A percentile compares a stretch with the other conserved stretches of the same genome.
Conservation (phyloP, 2,888 invertebrate species). For the Platerodrilus igneus region DNA sequence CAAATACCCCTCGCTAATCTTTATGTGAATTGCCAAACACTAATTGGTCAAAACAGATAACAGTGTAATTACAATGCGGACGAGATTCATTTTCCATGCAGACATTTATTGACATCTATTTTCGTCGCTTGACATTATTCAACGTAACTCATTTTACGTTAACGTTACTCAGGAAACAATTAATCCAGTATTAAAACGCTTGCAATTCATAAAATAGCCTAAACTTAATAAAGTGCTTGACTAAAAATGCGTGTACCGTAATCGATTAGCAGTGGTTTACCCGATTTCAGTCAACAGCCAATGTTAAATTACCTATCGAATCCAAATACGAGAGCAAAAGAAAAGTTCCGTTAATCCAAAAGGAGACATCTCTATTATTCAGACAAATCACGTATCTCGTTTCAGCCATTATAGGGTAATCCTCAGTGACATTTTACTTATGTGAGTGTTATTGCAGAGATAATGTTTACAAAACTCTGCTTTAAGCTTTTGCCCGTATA, state of each 20-base stretch:
- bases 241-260: conserved; percentile 18
- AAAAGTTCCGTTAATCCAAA: conserved; percentile 31
- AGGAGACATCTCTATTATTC: conserved; percentile 27
- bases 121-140: no score
- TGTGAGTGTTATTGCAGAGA: conserved; percentile 9
- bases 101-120: no score
- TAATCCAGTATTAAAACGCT: no score
- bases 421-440: conserved; percentile 21
- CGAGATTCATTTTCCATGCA: conserved; percentile 17
- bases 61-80: no score
- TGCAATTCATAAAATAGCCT: no score
- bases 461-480: conserved; percentile 4
- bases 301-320: conserved; percentile 22
- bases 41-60: no score
- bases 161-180: no score
- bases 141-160: no score
- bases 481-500: no score
- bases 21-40: no score
- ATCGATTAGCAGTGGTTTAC: conserved; percentile 21
- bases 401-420: conserved; percentile 28
- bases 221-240: conserved; percentile 5
- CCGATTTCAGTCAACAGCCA: conserved; percentile 18
- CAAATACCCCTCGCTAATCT: no score
- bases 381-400: conserved; percentile 32
- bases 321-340: conserved; percentile 23